These are phyloP conservation scores for Coleophora deauratella DNA, from an alignment of 2,888 invertebrate genomes.

Conservation along the genomic window DNA sequence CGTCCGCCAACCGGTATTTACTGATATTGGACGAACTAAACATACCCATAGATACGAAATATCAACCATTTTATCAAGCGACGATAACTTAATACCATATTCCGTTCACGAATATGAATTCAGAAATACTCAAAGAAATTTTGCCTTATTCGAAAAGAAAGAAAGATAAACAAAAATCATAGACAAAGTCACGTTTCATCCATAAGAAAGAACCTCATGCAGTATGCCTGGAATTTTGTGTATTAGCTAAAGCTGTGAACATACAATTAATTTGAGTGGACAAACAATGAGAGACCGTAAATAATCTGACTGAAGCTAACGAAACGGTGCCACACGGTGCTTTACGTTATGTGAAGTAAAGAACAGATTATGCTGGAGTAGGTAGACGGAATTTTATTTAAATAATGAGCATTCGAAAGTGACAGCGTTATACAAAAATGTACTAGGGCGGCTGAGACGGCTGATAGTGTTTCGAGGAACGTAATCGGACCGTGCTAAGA, in stretches of 20 bases:
- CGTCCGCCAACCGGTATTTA: slow-evolving; percentile 17
- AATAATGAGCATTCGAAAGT: slow-evolving; percentile 10
- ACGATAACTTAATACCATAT: slow-evolving; percentile 14
- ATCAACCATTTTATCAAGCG: slow-evolving; percentile 6
- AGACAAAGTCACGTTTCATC: slow-evolving; percentile 1
- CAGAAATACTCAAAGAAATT: too few species aligned
- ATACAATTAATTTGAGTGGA: slow-evolving; percentile 8
- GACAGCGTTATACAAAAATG: slow-evolving; percentile 34
- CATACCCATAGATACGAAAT: too few species aligned
- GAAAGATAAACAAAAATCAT: neutral
- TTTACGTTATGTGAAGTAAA: neutral
- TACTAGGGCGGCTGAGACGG: slow-evolving; percentile 35
- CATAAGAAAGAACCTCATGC: neutral
- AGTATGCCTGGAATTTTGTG: slow-evolving; percentile 14
- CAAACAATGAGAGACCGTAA: slow-evolving; percentile 2
- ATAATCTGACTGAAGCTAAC: slow-evolving; percentile 1
- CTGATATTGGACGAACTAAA: slow-evolving; percentile 13
- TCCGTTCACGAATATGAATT: slow-evolving; percentile 12
- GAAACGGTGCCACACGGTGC: slow-evolving; percentile 3
- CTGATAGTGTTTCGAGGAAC: slow-evolving; percentile 8
- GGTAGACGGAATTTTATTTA: slow-evolving; percentile 6
- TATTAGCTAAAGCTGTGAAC: slow-evolving; percentile 15
- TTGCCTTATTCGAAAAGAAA: neutral
- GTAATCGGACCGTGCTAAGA: slow-evolving; percentile 3
- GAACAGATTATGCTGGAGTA: too few species aligned